phyloP scores from a whole-genome alignment of 2,888 invertebrate species.

The Quadroppia sp. region DNA sequence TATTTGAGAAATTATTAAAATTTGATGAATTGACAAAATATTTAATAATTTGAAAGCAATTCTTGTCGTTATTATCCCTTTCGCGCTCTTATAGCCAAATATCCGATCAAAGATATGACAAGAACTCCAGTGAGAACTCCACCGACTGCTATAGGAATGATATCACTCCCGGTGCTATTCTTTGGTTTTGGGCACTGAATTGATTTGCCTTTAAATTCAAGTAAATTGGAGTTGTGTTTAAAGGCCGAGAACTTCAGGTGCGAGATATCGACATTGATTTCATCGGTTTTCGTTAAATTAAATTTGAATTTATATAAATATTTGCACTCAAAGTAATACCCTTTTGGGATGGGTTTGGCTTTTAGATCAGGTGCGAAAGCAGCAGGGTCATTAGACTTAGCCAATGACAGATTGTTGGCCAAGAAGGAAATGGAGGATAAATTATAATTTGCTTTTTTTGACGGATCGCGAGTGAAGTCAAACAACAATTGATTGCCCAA shows the following conservation, averaged over 20 bases:
- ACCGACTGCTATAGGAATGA: conserved; percentile 26
- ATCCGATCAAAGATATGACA: not conserved
- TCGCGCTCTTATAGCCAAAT: conserved; percentile 18
- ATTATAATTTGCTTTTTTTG: not conserved
- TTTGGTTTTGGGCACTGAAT: not conserved
- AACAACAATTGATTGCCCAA: not conserved
- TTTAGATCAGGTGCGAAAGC: not conserved
- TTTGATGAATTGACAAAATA: no score
- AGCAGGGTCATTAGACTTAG: no score
- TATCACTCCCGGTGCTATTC: conserved; percentile 1
- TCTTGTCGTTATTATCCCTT: not conserved
- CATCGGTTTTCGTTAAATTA: not conserved
- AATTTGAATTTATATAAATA: not conserved
- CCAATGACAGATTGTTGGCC: not conserved
- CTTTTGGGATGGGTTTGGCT: not conserved
- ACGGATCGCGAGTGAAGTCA: not conserved
- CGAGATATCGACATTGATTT: not conserved
- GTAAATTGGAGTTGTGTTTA: not conserved
- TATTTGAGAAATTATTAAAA: no score
- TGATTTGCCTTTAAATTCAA: not conserved
- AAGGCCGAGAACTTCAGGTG: conserved; percentile 14
- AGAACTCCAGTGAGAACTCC: conserved; percentile 16
- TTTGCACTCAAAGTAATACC: not conserved
- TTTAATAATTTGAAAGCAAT: no score
- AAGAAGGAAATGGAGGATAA: not conserved